Base-by-base conservation (phyloP, 2,888 invertebrate genomes). In the Lutraria lutraria region DNA sequence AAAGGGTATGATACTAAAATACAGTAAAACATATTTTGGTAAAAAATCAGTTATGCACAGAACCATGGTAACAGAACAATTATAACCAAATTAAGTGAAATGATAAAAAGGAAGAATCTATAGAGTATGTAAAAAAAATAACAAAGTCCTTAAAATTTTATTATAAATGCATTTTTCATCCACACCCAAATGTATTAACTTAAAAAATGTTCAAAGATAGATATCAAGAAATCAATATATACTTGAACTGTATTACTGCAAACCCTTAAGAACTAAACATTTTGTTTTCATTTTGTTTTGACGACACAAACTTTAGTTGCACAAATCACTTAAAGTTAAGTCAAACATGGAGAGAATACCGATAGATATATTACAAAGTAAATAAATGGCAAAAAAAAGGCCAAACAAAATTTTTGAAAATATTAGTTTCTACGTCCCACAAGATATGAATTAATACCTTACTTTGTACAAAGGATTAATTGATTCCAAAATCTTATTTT, bases 221-320 rank as follows among this genome's bases (percentile, higher is more conserved):
- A 34, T 31, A 31, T 19, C 0, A 16, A 31, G 76, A 34, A 76
- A 76, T 76, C 34, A 31, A 76, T 68, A 76, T 6, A 31, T 8
- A 43, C 43, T 43, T 43, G 43, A 43, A 43, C 2, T 16, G 34
- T 15, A 76, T 76, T 13, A 34, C 76, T 76, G 19, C 34, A 76
- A 34, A 34, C 1, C 34, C 19, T 16, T 25, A 25, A 25, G 63
- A 31, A 13, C 76, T 31, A 76, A 25, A 72, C 25, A 25, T 29
- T 76, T 25, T 76, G 76, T 76, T 76, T 76, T 76, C 31, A 34
- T 76, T 34, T 13, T 76, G 34, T 76, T 76, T 76, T 76, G 76
- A 76, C 76, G 31, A 76, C 34, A 12, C 76, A 76, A 31, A 76
- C 29, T 31, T 21, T 63, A 4, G 43, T 43, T 4, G 43, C 43